Conservation (phyloP, 2,888 invertebrate species). For the Cloeon dipterum region DNA sequence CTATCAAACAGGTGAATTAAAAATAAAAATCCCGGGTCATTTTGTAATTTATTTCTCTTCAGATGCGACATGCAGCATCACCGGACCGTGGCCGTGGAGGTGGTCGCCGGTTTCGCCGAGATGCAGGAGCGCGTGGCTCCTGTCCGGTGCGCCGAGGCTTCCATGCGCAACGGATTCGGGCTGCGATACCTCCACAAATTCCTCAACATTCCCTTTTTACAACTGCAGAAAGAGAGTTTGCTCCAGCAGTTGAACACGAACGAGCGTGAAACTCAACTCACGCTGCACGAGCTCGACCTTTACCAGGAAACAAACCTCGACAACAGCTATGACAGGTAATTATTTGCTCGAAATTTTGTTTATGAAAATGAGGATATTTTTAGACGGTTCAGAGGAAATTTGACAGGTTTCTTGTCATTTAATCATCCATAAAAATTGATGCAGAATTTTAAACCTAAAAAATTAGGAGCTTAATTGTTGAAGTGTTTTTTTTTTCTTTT, state of each 20-base stretch:
- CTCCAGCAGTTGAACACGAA: constrained; percentile 67
- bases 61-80: constrained; percentile 96
- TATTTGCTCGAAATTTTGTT: background rate
- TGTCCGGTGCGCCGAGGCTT: constrained; percentile 71
- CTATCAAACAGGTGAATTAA: too few relatives aligned
- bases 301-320: constrained; percentile 50
- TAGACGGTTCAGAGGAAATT: too few relatives aligned
- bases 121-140: constrained; percentile 25
- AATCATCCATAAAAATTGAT: too few relatives aligned
- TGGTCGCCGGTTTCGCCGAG: constrained; percentile 44
- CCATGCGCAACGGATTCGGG: constrained; percentile 91
- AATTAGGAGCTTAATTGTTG: too few relatives aligned
- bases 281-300: constrained; percentile 47
- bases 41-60: too few relatives aligned
- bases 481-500: too few relatives aligned
- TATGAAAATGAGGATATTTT: too few relatives aligned
- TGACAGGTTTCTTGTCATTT: too few relatives aligned
- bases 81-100: constrained; percentile 52
- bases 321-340: constrained; percentile 38
- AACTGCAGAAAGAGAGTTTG: constrained; percentile 66
- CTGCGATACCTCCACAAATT: constrained; percentile 75
- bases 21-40: too few relatives aligned
- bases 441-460: too few relatives aligned
- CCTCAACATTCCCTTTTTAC: constrained; percentile 81
- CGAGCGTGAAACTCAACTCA: constrained; percentile 52